Evolutionary conservation across 2,113 vertebrate genomes (phyloP), one percentile per base, ranked within the genome.

Genomic region (Caracal caracal): DNA sequence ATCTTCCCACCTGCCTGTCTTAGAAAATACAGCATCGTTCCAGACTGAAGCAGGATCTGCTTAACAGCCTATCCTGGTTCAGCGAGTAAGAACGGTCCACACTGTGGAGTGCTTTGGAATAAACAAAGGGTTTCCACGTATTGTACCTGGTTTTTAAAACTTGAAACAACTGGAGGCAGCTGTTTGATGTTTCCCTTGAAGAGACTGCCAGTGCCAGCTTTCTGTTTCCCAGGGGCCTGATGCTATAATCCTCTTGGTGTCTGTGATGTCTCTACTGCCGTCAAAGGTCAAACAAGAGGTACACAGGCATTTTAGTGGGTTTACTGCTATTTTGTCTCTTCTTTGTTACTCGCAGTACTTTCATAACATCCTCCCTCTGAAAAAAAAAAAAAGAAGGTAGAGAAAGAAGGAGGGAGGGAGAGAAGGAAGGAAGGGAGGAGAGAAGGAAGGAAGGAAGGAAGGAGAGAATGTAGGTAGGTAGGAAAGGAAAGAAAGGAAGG

Each of bases 401-500:
- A 4, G 10, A 22, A 13, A 43, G 2, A n/a, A 10, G 16, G 9
- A 61, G 33, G 15, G 1, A 22, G 16, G 1, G 0, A 2, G 30
- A 12, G 26, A 24, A 5, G 33, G 20, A 4, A 33, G 40, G 22
- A 6, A 28, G 5, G 37, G 1, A 28, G 24, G 3, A 5, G 43
- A 37, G 30, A 7, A n/a, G 47, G 28, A 3, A 63, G 56, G 13
- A 1, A 73, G 22, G 70, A 40, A 37, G 1, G 22, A 12, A 73
- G 20, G 68, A 40, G 84, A 4, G 40, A 43, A 43, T 43, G 43
- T 43, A 43, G 43, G 43, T 43, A 43, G 43, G 43, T 43, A 43
- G 43, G 43, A 43, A 43, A 43, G 6, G 43, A 43, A 43, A 43
- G 43, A 9, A 43, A 43, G n/a, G 20, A 24, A 59, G 19, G 24